A percentile compares a stretch with the other conserved stretches of the same genome.
These are phyloP conservation scores for Phrynosoma platyrhinos DNA, from an alignment of 2,113 vertebrate genomes.

Conservation along the genomic window DNA sequence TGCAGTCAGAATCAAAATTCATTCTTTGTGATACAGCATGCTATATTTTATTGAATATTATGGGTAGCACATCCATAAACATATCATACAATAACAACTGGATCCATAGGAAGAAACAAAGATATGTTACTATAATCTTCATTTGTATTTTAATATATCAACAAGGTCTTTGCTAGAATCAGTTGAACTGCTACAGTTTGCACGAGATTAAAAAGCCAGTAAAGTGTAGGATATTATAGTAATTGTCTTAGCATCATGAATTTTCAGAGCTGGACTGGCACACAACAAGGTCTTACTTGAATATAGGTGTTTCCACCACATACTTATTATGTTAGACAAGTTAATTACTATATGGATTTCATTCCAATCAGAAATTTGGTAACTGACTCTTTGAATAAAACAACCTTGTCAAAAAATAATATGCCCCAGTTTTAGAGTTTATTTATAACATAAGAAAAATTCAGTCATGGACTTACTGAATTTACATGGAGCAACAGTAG, in stretches of 20 bases:
- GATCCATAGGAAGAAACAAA: neutral
- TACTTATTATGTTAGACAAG: conserved; percentile 27
- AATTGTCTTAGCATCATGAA: neutral
- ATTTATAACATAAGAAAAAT: neutral
- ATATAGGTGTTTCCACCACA: conserved; percentile 53
- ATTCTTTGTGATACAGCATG: neutral
- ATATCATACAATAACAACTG: conserved; percentile 19
- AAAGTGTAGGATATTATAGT: neutral
- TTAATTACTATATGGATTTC: conserved; percentile 27
- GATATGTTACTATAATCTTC: neutral
- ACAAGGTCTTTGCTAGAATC: neutral
- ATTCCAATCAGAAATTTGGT: conserved; percentile 37
- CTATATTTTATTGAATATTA: conserved; percentile 20
- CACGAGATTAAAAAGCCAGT: neutral
- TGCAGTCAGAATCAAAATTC: conserved; percentile 28
- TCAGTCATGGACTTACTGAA: neutral
- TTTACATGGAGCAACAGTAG: neutral
- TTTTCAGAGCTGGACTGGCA: neutral
- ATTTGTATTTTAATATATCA: neutral
- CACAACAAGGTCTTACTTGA: neutral
- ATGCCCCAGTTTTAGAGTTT: neutral
- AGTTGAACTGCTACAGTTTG: neutral
- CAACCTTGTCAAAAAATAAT: neutral
- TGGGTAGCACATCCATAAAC: conserved; percentile 28
- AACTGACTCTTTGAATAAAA: neutral